Evolutionary conservation across 2,888 invertebrate genomes (phyloP).

Genomic region (Formica aserva): DNA sequence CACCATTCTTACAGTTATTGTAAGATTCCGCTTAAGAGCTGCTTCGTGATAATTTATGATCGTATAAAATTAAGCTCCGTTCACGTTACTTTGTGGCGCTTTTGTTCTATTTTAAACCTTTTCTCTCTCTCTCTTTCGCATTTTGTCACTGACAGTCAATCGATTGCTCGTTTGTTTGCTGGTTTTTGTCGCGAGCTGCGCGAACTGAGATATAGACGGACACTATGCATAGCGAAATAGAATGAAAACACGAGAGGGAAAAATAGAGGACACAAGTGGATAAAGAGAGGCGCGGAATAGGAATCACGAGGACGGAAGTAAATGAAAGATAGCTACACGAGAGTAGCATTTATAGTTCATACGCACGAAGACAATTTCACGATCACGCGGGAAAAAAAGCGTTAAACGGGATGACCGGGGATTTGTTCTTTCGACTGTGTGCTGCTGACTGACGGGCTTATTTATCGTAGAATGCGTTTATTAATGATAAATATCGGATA

Average conservation of each 20-base stretch:
- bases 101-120: constrained; percentile 14
- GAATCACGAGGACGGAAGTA: neutral
- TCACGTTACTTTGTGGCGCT: constrained; percentile 14
- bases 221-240: neutral
- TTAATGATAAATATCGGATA: constrained; percentile 49
- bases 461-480: constrained; percentile 20
- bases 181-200: neutral
- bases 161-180: constrained; percentile 52
- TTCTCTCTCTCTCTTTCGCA: constrained; percentile 4
- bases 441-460: constrained; percentile 41
- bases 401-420: constrained; percentile 63
- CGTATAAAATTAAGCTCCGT: neutral
- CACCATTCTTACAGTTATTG: neutral
- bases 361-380: constrained; percentile 61
- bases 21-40: neutral
- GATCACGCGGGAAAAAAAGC: constrained; percentile 58
- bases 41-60: neutral
- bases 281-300: neutral
- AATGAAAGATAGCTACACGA: constrained; percentile 40
- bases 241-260: constrained; percentile 25
- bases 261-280: neutral
- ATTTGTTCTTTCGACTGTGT: constrained; percentile 55
- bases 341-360: constrained; percentile 55
- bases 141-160: constrained; percentile 54
- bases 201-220: constrained; percentile 6